phyloP scores from a whole-genome alignment of 1,140 invertebrate species.

The Pogonomyrmex californicus region DNA sequence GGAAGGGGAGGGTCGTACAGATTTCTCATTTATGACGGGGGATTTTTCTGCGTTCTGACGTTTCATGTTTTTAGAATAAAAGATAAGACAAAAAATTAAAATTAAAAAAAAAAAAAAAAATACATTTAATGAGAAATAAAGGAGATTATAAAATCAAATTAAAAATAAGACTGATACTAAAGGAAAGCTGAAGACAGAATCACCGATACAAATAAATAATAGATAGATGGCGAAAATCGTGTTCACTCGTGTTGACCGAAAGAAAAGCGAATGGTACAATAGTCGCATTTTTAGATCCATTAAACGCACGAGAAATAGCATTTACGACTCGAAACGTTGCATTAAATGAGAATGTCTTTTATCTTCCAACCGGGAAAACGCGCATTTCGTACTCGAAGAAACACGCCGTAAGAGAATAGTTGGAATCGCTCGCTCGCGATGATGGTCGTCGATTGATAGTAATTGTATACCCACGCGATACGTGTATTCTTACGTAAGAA shows the following conservation, averaged over 20 bases:
- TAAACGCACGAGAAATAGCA: neutral
- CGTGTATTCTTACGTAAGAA: neutral
- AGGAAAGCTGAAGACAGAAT: neutral
- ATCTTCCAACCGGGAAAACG: neutral
- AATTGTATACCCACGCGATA: neutral
- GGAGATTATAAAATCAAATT: neutral
- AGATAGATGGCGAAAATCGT: neutral
- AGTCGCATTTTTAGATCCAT: neutral
- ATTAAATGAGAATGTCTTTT: neutral
- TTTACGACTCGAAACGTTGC: neutral
- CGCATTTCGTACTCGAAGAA: neutral
- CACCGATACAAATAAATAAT: conserved; percentile 3
- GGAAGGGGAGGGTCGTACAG: neutral
- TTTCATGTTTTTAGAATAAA: neutral
- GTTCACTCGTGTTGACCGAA: neutral
- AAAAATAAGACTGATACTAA: neutral
- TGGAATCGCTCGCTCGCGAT: neutral
- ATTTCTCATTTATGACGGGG: neutral
- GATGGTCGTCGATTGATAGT: neutral
- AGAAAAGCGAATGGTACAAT: neutral
- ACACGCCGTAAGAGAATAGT: neutral
- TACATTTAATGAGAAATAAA: neutral
- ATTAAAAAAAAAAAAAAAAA: neutral
- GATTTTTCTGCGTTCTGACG: neutral
- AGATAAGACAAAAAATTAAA: conserved; percentile 1